These are phyloP conservation scores for Ornithoptera priamus DNA, from an alignment of 2,888 invertebrate genomes.

Conservation along the genomic window DNA sequence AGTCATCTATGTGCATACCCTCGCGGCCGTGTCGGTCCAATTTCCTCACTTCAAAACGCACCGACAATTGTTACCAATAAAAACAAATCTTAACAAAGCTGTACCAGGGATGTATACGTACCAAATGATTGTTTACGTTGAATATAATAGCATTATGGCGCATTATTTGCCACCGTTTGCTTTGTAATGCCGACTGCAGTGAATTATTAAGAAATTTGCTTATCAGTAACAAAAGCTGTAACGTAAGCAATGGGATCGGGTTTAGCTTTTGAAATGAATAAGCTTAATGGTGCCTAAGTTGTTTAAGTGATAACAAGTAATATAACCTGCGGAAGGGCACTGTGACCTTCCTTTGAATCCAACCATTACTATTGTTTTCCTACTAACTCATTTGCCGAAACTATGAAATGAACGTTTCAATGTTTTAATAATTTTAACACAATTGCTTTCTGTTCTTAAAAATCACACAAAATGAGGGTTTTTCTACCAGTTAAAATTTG, in stretches of 20 bases:
- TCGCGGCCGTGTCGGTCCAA: constrained; percentile 22
- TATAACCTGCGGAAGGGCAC: constrained; percentile 30
- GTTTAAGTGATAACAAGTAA: constrained; percentile 27
- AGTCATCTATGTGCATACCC: constrained; percentile 29
- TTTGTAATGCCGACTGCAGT: constrained; percentile 49
- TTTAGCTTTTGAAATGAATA: constrained; percentile 17
- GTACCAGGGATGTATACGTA: constrained; percentile 49
- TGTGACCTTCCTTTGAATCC: constrained; percentile 33
- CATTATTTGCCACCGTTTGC: constrained; percentile 64
- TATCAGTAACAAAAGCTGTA: constrained; percentile 28
- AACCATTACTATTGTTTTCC: neutral
- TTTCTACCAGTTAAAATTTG: too few relatives aligned
- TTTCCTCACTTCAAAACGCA: constrained; percentile 41
- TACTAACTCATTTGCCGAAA: neutral
- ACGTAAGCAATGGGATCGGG: constrained; percentile 21
- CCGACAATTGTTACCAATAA: constrained; percentile 43
- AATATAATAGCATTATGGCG: constrained; percentile 60
- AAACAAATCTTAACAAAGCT: constrained; percentile 50
- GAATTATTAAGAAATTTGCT: constrained; percentile 18
- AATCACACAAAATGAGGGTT: neutral
- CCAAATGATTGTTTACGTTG: constrained; percentile 55
- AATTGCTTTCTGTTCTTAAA: neutral
- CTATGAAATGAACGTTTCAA: neutral
- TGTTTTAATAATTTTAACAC: neutral
- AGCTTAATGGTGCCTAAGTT: constrained; percentile 8